phyloP scores from a whole-genome alignment of 2,888 invertebrate genomes.

The Oxyscelio sp. region DNA sequence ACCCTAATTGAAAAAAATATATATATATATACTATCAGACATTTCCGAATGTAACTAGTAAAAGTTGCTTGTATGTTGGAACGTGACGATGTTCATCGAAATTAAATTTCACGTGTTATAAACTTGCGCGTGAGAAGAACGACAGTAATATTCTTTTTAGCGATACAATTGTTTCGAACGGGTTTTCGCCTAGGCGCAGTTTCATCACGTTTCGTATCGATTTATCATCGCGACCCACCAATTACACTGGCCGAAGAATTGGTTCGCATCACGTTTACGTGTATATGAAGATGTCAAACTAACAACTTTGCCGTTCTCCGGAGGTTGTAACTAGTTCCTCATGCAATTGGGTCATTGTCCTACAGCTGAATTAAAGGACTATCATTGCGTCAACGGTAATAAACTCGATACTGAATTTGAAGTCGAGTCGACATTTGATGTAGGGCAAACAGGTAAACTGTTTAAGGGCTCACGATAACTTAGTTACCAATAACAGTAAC shows the following conservation, averaged over 20 bases:
- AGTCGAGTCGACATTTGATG: slow-evolving; percentile 36
- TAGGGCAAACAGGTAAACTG: slow-evolving; percentile 49
- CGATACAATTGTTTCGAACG: slow-evolving; percentile 49
- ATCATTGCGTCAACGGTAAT: slow-evolving; percentile 42
- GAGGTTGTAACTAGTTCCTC: slow-evolving; percentile 29
- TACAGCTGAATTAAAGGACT: slow-evolving; percentile 45
- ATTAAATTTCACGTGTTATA: slow-evolving; percentile 51
- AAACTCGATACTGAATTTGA: slow-evolving; percentile 32
- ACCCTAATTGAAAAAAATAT: no score
- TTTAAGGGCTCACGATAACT: slow-evolving; percentile 45
- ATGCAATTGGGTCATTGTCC: slow-evolving; percentile 52
- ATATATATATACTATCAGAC: no score
- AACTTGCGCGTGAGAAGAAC: slow-evolving; percentile 49
- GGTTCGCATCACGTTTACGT: slow-evolving; percentile 34
- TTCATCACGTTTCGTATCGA: slow-evolving; percentile 59
- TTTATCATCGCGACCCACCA: slow-evolving; percentile 38
- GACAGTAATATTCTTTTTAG: slow-evolving; percentile 49
- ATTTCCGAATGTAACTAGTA: background rate
- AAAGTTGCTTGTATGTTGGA: slow-evolving; percentile 46
- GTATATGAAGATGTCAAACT: slow-evolving; percentile 53
- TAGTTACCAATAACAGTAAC: slow-evolving; percentile 27
- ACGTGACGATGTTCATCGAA: slow-evolving; percentile 55
- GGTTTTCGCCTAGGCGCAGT: slow-evolving; percentile 36
- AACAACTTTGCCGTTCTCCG: background rate
- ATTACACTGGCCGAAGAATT: slow-evolving; percentile 39